Evolutionary conservation across 2,888 invertebrate species (phyloP).

Genomic region (Platycheirus rosarum): DNA sequence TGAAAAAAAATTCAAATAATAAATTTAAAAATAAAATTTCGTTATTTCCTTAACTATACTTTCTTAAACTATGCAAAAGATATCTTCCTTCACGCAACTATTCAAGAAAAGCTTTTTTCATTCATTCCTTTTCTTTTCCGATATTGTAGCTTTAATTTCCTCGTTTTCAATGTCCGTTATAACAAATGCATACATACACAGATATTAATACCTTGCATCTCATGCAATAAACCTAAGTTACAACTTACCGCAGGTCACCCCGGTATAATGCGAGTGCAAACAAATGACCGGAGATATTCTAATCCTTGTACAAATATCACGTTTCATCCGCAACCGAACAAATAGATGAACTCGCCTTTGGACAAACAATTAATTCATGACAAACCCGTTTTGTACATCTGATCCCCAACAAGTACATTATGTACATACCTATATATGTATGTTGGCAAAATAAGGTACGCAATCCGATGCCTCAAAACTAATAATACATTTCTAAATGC

Average conservation of each 20-base stretch:
- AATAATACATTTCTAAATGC: slow-evolving; percentile 54
- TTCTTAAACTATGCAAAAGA: no score
- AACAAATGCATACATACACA: no score
- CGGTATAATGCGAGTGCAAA: slow-evolving; percentile 38
- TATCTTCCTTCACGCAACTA: no score
- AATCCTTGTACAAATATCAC: slow-evolving; percentile 66
- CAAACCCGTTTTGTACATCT: slow-evolving; percentile 52
- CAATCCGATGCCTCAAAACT: slow-evolving; percentile 59
- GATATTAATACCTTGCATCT: not conserved
- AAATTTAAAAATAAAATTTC: no score
- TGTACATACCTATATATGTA: not conserved
- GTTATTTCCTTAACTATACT: no score
- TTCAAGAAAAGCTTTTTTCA: no score
- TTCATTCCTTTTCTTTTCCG: no score
- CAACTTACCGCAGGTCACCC: slow-evolving; percentile 36
- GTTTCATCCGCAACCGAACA: slow-evolving; percentile 66
- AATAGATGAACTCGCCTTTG: slow-evolving; percentile 63
- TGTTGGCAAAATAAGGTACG: no score
- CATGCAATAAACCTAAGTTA: slow-evolving; percentile 40
- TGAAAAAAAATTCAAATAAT: no score
- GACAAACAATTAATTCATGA: slow-evolving; percentile 68
- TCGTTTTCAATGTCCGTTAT: no score
- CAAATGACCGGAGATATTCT: slow-evolving; percentile 52
- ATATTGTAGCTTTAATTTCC: no score
- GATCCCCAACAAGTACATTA: slow-evolving; percentile 41